Base-by-base conservation (phyloP, 2,797 vertebrate species). In the Sphaeramia orbicularis region DNA sequence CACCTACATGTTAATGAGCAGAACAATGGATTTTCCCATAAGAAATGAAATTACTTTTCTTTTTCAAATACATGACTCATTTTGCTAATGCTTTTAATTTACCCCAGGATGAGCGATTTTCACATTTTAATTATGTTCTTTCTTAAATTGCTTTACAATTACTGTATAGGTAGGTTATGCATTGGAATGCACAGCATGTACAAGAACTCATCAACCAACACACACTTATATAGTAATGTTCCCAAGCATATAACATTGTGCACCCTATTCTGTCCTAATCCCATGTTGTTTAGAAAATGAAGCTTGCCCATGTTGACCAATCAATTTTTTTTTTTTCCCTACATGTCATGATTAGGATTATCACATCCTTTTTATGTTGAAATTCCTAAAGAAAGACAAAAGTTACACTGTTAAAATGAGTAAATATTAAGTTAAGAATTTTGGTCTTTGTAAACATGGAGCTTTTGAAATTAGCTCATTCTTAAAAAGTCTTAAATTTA, bases 21-120 rank as follows among this genome's bases (percentile, higher is more conserved):
- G 65, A 56, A 68, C 50, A 24, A 58, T 15, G 38, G 47, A 74
- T 78, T 74, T 59, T 18, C 44, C 67, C 71, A 71, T 76, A 75
- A 37, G 14, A 64, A 35, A 10, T 67, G 27, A 60, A 66, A 78
- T 66, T 19, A 14, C 35, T 37, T 60, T 66, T 59, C 12, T 37
- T 42, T 35, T n/a, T 0, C 36, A 21, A 49, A 56, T 54, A 57
- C 7, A 44, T 6, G 18, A 40, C 35, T 69, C 15, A 7, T 60
- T 40, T 45, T 51, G 10, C 10, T 21, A 12, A 24, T 6, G 42
- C 57, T 65, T 76, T 18, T 43, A 41, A 40, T 19, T n/a, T 58
- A 63, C 68, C 15, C 47, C 35, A 16, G 55, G 14, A 50, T 30
- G 16, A 41, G 44, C 45, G 30, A 36, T 13, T 63, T 56, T 67